Conservation (phyloP, 2,888 invertebrate genomes). For the Torymus auratus region DNA sequence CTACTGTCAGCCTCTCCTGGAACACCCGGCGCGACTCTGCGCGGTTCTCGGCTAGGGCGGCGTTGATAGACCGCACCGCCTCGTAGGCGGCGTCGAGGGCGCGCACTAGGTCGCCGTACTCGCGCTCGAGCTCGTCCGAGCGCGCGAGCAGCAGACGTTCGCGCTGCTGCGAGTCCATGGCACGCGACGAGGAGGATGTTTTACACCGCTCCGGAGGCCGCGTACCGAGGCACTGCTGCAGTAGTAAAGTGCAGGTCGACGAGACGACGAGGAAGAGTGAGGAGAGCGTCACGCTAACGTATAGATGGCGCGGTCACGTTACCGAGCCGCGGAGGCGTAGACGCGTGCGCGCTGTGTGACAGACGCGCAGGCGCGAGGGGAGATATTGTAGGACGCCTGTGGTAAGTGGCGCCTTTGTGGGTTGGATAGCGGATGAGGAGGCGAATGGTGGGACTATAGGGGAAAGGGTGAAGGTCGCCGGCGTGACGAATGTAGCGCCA, state of each 20-base stretch:
- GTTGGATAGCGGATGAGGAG: too few relatives aligned
- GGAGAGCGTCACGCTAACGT: background rate
- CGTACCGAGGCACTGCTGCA: background rate
- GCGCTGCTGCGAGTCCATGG: background rate
- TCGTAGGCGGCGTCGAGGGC: constrained; percentile 15
- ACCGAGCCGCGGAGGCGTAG: background rate
- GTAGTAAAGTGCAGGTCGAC: too few relatives aligned
- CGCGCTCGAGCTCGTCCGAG: constrained; percentile 5
- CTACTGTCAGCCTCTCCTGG: background rate
- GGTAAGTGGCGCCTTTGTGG: too few relatives aligned
- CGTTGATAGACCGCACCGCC: background rate
- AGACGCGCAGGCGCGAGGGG: background rate
- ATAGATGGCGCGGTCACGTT: background rate
- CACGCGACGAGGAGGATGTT: too few relatives aligned
- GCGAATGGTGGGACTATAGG: too few relatives aligned
- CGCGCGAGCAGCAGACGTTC: background rate
- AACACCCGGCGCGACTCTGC: constrained; percentile 2
- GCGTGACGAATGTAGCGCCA: too few relatives aligned
- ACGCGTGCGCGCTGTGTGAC: background rate
- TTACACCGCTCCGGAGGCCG: too few relatives aligned
- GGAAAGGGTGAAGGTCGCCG: too few relatives aligned
- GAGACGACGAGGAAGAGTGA: background rate
- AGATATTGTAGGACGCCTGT: too few relatives aligned
- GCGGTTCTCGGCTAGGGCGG: constrained; percentile 2
- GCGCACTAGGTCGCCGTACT: background rate